Base-by-base conservation (phyloP, 2,797 vertebrate genomes). In the Morus bassanus region DNA sequence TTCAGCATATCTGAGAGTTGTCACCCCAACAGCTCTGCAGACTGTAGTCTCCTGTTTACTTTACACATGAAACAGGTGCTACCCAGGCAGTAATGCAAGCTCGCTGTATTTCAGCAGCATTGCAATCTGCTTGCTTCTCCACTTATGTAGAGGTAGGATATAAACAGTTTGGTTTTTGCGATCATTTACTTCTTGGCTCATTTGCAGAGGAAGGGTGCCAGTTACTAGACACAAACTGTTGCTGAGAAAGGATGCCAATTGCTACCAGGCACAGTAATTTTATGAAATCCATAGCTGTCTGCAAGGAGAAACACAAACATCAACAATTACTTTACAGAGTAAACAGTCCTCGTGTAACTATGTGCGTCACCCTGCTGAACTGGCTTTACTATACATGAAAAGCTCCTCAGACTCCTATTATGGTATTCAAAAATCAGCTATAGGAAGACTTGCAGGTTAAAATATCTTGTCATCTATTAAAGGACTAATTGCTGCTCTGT, bases 221-320 rank as follows among this genome's bases (percentile, higher is more conserved):
- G 95, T 88, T 94, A 91, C 79, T 76, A 85, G 89, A 91, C 3
- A 12, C 92, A 96, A 92, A 96, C 93, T 94, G 95, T 96, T 96
- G 93, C 95, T 76, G 79, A 53, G 95, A 75, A 93, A 86, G 51
- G 39, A 39, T 96, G 96, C 95, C 95, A 97, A 17, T 85, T 92
- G 88, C 93, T 95, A 82, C 88, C 64, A 95, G 72, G 91, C 94
- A 86, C 0, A 0, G 79, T 75, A 85, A 78, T 95, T 94, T 96
- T 79, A 35, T 92, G 82, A 88, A 96, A 94, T 73, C 92, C 79
- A 16, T 93, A 65, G 54, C 88, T 96, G 91, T 96, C 89, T 94
- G 87, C 46, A 69, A 96, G 85, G 50, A 86, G 63, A 65, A 93
- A 81, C 85, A 85, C 64, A 96, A 95, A 96, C 73, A 96, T 93